Evolutionary conservation across 2,888 invertebrate genomes (phyloP).

Genomic region (Scelioninae gen. 1): DNA sequence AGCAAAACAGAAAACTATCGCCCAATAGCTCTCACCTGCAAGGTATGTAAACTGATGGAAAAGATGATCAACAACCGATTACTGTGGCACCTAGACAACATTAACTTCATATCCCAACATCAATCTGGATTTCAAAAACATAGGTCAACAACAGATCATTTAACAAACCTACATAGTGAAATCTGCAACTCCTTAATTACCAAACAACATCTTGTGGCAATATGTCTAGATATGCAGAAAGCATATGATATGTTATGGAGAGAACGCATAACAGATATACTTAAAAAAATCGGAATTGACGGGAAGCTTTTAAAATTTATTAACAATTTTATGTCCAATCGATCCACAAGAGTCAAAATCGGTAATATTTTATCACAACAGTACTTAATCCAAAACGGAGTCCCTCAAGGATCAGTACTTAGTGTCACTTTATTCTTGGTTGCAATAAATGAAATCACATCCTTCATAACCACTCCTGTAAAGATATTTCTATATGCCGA

Average conservation of each 20-base stretch:
- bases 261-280: background rate
- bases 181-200: constrained; percentile 28
- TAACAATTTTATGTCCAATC: background rate
- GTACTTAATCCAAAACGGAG: background rate
- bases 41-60: constrained; percentile 10
- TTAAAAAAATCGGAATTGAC: background rate
- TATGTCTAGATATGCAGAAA: constrained; percentile 63
- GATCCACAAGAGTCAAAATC: background rate
- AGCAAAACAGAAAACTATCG: no score
- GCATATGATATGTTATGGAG: constrained; percentile 59
- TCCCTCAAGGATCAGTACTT: background rate
- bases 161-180: constrained; percentile 1
- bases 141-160: constrained; percentile 6
- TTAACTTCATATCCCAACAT: background rate
- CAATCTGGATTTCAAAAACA: constrained; percentile 9
- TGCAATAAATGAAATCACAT: background rate
- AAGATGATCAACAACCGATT: constrained; percentile 35
- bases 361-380: background rate
- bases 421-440: background rate
- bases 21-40: background rate
- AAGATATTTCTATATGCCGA: background rate
- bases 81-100: constrained; percentile 15
- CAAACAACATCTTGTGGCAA: constrained; percentile 56
- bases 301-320: background rate
- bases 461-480: background rate